Evolutionary conservation across 2,113 vertebrate genomes (phyloP).

Genomic region (Trematocara variabile): DNA sequence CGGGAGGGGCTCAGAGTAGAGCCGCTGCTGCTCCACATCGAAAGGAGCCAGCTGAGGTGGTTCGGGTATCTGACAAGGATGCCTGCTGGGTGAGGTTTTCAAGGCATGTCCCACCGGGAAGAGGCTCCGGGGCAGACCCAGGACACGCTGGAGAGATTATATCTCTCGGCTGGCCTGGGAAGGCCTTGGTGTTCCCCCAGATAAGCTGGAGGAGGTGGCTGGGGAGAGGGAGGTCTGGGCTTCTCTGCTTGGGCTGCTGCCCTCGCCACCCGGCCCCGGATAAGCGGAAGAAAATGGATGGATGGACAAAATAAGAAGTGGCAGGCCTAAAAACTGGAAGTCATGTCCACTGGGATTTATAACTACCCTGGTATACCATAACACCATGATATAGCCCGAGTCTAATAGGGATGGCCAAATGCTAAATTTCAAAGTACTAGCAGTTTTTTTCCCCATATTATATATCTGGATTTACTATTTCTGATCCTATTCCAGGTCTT

Average conservation of each 20-base stretch:
- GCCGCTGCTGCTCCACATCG: too few species aligned
- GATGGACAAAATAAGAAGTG: not conserved
- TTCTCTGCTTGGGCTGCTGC: fast-evolving
- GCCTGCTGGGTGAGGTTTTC: too few species aligned
- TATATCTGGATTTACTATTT: not conserved
- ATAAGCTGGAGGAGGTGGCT: not conserved
- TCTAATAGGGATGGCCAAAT: not conserved
- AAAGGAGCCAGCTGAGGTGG: too few species aligned
- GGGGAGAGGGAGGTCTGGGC: not conserved
- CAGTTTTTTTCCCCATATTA: not conserved
- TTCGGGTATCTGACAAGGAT: too few species aligned
- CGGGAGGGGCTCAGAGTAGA: too few species aligned
- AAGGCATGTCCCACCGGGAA: not conserved
- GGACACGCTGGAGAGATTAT: not conserved
- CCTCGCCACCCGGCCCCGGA: fast-evolving
- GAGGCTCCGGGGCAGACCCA: not conserved
- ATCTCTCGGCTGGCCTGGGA: fast-evolving
- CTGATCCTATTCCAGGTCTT: fast-evolving
- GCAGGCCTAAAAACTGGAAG: not conserved
- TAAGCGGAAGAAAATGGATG: fast-evolving
- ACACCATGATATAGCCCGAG: fast-evolving
- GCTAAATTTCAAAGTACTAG: fast-evolving
- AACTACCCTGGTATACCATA: not conserved
- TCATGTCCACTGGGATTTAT: not conserved
- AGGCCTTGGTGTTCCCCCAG: not conserved